These are phyloP conservation scores for Coptodon bakossiorum DNA, from an alignment of 2,113 vertebrate species.

Conservation along the genomic window DNA sequence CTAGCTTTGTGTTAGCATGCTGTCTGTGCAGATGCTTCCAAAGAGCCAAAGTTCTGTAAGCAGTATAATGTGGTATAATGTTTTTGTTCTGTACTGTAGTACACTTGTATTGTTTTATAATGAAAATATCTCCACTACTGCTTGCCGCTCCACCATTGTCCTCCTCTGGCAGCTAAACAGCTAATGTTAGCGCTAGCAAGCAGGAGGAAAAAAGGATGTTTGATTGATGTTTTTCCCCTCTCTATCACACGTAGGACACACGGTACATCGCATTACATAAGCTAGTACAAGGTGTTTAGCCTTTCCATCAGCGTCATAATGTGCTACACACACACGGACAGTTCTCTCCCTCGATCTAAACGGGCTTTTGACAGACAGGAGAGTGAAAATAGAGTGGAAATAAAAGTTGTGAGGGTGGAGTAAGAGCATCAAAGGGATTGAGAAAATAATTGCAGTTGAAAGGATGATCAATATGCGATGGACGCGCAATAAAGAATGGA, in stretches of 20 bases:
- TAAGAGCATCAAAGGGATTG: neutral
- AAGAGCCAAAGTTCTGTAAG: neutral
- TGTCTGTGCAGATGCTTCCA: neutral
- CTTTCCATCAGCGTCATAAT: conserved; percentile 8
- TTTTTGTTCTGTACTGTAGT: neutral
- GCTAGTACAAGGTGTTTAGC: neutral
- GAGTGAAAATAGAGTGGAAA: neutral
- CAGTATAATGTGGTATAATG: neutral
- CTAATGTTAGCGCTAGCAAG: neutral
- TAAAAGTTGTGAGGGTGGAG: neutral
- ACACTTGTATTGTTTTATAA: neutral
- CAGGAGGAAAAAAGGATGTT: neutral
- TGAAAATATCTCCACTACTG: neutral
- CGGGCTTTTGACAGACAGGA: neutral
- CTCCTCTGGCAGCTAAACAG: neutral
- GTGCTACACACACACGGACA: neutral
- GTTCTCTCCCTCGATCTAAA: neutral
- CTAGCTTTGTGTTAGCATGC: neutral
- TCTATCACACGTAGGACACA: neutral
- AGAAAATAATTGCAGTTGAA: conserved; percentile 24
- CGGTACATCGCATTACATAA: neutral
- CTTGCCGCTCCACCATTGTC: neutral
- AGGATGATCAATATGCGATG: conserved; percentile 25
- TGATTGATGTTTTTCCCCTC: neutral
- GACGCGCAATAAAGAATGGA: conserved; percentile 14